Evolutionary conservation across 2,888 invertebrate genomes (phyloP).

Genomic region (Ctena decussata): DNA sequence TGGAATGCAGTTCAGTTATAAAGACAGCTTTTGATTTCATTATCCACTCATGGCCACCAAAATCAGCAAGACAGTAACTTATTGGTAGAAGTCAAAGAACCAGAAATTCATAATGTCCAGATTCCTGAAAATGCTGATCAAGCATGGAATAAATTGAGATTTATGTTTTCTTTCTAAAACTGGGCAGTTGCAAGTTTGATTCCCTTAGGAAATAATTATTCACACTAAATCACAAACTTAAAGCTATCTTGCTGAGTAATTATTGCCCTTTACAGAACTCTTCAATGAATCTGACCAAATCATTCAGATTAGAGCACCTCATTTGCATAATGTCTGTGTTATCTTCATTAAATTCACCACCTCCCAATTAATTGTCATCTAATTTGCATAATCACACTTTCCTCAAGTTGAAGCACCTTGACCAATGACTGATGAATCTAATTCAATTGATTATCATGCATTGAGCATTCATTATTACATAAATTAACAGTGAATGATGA

Average conservation of each 20-base stretch:
- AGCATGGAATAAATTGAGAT: no score
- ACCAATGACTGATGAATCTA: background rate
- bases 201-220: background rate
- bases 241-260: background rate
- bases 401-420: background rate
- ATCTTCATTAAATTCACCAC: conserved; percentile 3
- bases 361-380: background rate
- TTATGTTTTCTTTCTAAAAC: no score
- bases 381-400: background rate
- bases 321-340: conserved; percentile 11
- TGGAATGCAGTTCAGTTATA: no score
- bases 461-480: background rate
- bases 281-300: background rate
- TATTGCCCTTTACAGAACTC: background rate
- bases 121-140: no score
- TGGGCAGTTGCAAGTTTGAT: background rate
- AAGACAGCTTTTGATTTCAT: no score
- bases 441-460: background rate
- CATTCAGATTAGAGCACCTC: background rate
- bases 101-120: no score
- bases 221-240: background rate
- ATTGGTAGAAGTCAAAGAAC: no score
- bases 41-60: no score
- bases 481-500: background rate
- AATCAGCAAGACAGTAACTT: no score